These are phyloP conservation scores for Danionella cerebrum DNA, from an alignment of 2,113 vertebrate genomes.

Conservation along the genomic window DNA sequence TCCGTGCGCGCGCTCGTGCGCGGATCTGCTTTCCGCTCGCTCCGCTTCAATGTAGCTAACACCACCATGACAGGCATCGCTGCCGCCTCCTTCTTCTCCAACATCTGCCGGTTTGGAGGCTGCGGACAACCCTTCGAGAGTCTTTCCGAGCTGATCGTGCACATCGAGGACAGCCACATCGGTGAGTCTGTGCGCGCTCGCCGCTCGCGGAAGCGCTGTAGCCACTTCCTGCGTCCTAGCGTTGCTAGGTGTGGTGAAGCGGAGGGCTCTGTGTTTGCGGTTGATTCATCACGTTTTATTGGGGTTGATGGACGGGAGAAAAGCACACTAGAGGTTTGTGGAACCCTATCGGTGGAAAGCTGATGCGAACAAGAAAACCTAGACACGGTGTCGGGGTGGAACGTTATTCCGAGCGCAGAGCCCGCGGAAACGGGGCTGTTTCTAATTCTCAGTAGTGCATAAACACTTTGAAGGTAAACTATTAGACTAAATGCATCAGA, in stretches of 20 bases:
- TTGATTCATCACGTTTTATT: neutral
- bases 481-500: too few species aligned
- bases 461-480: neutral
- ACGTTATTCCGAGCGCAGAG: neutral
- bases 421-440: neutral
- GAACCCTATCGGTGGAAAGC: neutral
- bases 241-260: conserved; percentile 75
- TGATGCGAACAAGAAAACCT: neutral
- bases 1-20: conserved; percentile 37
- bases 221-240: conserved; percentile 70
- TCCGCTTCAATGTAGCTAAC: conserved; percentile 68
- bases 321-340: neutral
- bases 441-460: neutral
- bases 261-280: neutral
- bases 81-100: conserved; percentile 95
- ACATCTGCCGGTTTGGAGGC: conserved; percentile 85
- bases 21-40: conserved; percentile 51
- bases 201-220: neutral
- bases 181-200: too few species aligned
- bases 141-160: conserved; percentile 86
- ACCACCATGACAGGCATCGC: conserved; percentile 93
- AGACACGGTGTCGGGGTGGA: neutral
- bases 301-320: neutral
- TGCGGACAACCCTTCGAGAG: conserved; percentile 88
- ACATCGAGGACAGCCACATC: conserved; percentile 94